Percentiles rank a stretch among this genome's conserved stretches.
These are phyloP conservation scores for Lordiphosa clarofinis DNA, from an alignment of 1,140 invertebrate genomes.

Conservation along the genomic window DNA sequence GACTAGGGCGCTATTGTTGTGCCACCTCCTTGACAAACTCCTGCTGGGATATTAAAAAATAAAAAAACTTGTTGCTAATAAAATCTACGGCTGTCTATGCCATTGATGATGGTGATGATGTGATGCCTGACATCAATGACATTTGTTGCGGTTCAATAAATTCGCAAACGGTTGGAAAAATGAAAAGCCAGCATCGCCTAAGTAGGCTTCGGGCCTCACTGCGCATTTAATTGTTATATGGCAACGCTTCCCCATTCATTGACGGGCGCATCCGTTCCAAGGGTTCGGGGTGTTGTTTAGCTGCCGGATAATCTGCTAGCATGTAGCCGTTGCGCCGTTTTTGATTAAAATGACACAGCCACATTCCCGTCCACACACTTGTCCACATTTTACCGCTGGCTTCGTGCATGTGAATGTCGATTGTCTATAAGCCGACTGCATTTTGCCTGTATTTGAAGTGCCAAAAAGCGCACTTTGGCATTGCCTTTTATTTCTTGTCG, in stretches of 20 bases:
- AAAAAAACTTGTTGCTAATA: slow-evolving; percentile 69
- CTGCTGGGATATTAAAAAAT: slow-evolving; percentile 59
- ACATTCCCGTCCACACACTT: slow-evolving; percentile 18
- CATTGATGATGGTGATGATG: slow-evolving; percentile 29
- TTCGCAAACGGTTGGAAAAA: slow-evolving; percentile 55
- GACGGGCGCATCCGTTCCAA: slow-evolving; percentile 5
- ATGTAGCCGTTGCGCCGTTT: slow-evolving; percentile 57
- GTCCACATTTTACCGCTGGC: slow-evolving; percentile 27
- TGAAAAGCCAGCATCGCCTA: slow-evolving; percentile 30
- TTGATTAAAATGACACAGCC: slow-evolving; percentile 64
- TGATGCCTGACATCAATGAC: slow-evolving; percentile 64
- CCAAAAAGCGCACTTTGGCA: slow-evolving; percentile 66
- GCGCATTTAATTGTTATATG: slow-evolving; percentile 66
- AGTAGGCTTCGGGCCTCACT: slow-evolving; percentile 55
- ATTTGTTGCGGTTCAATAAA: slow-evolving; percentile 78
- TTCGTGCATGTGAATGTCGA: slow-evolving; percentile 24
- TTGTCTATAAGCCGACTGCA: slow-evolving; percentile 67
- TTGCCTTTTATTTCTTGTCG: slow-evolving; percentile 31
- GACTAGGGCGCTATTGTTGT: slow-evolving; percentile 61
- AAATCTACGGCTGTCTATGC: slow-evolving; percentile 50
- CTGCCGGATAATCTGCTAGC: slow-evolving; percentile 67
- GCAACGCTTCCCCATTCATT: slow-evolving; percentile 37
- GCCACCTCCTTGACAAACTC: slow-evolving; percentile 35
- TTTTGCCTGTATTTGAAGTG: slow-evolving; percentile 58
- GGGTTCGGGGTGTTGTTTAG: slow-evolving; percentile 64